Conservation (phyloP, 2,888 invertebrate species). For the Acanthococcus lagerstroemiae region DNA sequence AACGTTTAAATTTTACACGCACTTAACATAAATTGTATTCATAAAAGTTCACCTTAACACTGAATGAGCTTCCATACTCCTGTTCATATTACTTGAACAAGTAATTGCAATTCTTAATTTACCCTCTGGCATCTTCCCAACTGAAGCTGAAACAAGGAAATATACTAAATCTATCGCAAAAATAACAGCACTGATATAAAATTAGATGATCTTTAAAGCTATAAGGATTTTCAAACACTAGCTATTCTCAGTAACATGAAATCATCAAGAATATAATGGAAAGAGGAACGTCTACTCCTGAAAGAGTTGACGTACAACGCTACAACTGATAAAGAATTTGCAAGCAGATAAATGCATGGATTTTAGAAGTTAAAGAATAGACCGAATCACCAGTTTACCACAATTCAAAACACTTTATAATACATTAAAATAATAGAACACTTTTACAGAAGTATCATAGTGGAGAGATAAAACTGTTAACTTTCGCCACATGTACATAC, state of each 20-base stretch:
- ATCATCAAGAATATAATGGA: not conserved
- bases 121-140: slow-evolving; percentile 33
- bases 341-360: too few relatives aligned
- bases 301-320: too few relatives aligned
- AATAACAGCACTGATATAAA: not conserved
- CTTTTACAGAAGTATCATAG: too few relatives aligned
- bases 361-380: too few relatives aligned
- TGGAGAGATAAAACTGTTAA: too few relatives aligned
- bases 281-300: not conserved
- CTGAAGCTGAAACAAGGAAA: not conserved
- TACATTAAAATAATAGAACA: too few relatives aligned
- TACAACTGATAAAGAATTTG: too few relatives aligned
- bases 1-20: not conserved
- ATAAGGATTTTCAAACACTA: not conserved
- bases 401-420: too few relatives aligned
- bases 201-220: not conserved
- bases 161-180: too few relatives aligned
- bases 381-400: too few relatives aligned
- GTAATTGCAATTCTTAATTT: slow-evolving; percentile 78
- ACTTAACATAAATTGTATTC: not conserved
- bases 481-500: too few relatives aligned
- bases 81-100: slow-evolving; percentile 98
- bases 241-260: not conserved
- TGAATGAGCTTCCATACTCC: slow-evolving; percentile 99
- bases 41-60: slow-evolving; percentile 56